These are phyloP conservation scores for Adelosebastes latens DNA, from an alignment of 2,797 vertebrate species.

Conservation along the genomic window DNA sequence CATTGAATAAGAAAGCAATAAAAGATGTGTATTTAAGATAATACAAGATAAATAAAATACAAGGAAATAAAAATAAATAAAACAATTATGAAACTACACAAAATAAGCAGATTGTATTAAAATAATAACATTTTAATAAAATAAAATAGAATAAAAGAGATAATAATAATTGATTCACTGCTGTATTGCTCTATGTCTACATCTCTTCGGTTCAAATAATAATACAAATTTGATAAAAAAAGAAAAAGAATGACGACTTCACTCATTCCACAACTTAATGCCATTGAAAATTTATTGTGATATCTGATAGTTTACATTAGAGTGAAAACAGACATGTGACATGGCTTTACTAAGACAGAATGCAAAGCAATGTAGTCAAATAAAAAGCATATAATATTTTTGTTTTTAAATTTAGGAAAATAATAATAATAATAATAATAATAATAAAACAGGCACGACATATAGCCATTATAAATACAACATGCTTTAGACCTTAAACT, in stretches of 20 bases:
- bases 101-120: too few relatives aligned
- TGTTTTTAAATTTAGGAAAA: conserved; percentile 76
- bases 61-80: too few relatives aligned
- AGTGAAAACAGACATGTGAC: conserved; percentile 92
- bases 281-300: conserved; percentile 95
- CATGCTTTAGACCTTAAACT: conserved; percentile 85
- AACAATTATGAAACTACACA: too few relatives aligned
- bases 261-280: conserved; percentile 59
- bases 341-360: conserved; percentile 89
- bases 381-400: conserved; percentile 79
- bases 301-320: conserved; percentile 93
- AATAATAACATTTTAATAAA: fast-evolving
- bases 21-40: too few relatives aligned
- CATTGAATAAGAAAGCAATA: too few relatives aligned
- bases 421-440: conserved; percentile 34
- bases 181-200: too few relatives aligned
- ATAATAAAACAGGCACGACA: conserved; percentile 87
- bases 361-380: conserved; percentile 91
- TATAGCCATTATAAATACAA: conserved; percentile 85
- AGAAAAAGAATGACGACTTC: neutral
- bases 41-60: too few relatives aligned
- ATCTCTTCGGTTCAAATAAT: too few relatives aligned
- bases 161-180: too few relatives aligned
- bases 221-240: too few relatives aligned
- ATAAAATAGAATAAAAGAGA: too few relatives aligned